Evolutionary conservation across 2,113 vertebrate genomes (phyloP).

Genomic region (Thermophis baileyi): DNA sequence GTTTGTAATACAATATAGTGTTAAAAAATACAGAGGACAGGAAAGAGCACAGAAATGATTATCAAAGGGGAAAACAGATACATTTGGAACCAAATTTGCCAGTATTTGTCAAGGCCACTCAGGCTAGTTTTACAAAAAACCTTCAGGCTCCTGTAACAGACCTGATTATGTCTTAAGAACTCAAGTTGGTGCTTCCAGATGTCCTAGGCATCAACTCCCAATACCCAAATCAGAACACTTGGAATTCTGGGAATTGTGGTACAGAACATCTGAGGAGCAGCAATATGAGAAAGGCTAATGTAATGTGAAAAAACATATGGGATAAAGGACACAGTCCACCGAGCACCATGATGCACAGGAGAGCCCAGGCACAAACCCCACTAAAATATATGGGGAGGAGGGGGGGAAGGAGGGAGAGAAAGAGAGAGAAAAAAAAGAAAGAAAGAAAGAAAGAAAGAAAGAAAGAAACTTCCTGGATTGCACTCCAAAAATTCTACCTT

Average conservation of each 20-base stretch:
- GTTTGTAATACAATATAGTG: constrained; percentile 80
- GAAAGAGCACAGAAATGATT: constrained; percentile 63
- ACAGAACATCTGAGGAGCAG: not conserved
- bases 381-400: not conserved
- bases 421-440: too few relatives aligned
- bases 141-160: constrained; percentile 45
- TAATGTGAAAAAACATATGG: constrained; percentile 14
- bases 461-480: not conserved
- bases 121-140: constrained; percentile 49
- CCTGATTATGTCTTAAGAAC: constrained; percentile 28
- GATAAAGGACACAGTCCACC: not conserved
- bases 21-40: constrained; percentile 61
- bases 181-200: not conserved
- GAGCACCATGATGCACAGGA: not conserved
- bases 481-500: constrained; percentile 15
- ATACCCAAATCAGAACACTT: not conserved
- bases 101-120: constrained; percentile 61
- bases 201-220: not conserved
- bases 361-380: not conserved
- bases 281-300: not conserved
- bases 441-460: not conserved
- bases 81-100: constrained; percentile 44
- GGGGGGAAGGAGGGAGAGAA: not conserved
- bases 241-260: not conserved
- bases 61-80: constrained; percentile 64